Evolutionary conservation across 2,888 invertebrate genomes (phyloP), one percentile per base, ranked within the genome.

Genomic region (Spodoptera exigua): DNA sequence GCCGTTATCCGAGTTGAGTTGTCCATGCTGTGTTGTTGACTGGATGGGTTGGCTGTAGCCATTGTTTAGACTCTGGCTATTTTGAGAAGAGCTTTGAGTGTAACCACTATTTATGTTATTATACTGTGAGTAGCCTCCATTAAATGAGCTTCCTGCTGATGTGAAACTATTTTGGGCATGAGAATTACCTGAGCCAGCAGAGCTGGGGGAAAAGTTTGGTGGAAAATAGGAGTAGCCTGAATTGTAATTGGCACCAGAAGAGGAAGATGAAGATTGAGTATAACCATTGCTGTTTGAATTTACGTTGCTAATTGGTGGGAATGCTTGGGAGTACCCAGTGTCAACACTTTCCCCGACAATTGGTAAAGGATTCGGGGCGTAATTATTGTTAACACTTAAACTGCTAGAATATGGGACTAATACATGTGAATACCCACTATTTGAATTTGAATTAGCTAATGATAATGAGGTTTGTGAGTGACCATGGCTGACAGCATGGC

Each of bases 91-190:
- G 14, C 16, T 43, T 18, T 75, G 59, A 21, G 40, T n/a, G 21
- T 55, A 46, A 32, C 46, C 71, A 43, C 17, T 39, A 44, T 70
- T 72, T 10, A 45, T 27, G 48, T 64, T 60, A 41, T 2, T 9
- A 16, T 47, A 37, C 27, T 60, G 68, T 12, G 44, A 17, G 13
- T 53, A 45, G 7, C 13, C 56, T 49, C 21, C 35, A 1, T 39
- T 51, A 2, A 35, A 11, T 46, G 9, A 4, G 0, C 34, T 16
- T 37, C 35, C 27, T 35, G n/a, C 7, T 9, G 67, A 47, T 39
- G 43, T 14, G 16, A 36, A 21, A 36, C 16, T 14, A n/a, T 16
- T 34, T 4, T 61, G 39, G 3, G 16, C 36, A 34, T 48, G 43
- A 9, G 11, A 44, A 49, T 36, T 61, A 16, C n/a, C 47, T 14